These are phyloP conservation scores for Zelleria hepariella DNA, from an alignment of 2,888 invertebrate species.

Conservation along the genomic window DNA sequence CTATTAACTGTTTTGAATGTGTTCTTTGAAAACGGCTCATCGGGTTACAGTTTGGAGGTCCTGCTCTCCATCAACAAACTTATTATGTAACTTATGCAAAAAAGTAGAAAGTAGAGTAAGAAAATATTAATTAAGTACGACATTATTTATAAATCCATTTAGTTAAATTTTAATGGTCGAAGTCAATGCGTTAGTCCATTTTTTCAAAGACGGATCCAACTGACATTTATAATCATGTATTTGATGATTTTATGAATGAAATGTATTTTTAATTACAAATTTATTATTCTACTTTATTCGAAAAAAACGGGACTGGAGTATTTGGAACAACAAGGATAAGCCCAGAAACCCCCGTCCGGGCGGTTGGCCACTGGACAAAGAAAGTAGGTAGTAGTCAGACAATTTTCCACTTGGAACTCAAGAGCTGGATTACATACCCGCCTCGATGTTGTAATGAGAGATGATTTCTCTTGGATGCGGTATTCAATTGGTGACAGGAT, in stretches of 20 bases:
- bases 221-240: too few relatives aligned
- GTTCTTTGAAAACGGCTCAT: too few relatives aligned
- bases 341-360: background rate
- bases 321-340: background rate
- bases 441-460: background rate
- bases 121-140: background rate
- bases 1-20: too few relatives aligned
- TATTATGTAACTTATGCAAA: background rate
- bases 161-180: too few relatives aligned
- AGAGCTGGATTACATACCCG: constrained; percentile 18
- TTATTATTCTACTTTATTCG: too few relatives aligned
- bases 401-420: constrained; percentile 57
- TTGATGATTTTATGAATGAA: too few relatives aligned
- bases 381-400: constrained; percentile 41
- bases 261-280: too few relatives aligned
- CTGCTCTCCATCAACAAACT: too few relatives aligned
- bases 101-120: background rate
- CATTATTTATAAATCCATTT: background rate
- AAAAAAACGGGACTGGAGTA: background rate
- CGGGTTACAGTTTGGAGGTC: too few relatives aligned
- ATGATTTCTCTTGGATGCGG: background rate
- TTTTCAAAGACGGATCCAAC: too few relatives aligned
- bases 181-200: too few relatives aligned
- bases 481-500: too few relatives aligned
- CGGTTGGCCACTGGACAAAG: constrained; percentile 56